Conservation (phyloP, 2,888 invertebrate species). For the Lycophotia porphyrea region DNA sequence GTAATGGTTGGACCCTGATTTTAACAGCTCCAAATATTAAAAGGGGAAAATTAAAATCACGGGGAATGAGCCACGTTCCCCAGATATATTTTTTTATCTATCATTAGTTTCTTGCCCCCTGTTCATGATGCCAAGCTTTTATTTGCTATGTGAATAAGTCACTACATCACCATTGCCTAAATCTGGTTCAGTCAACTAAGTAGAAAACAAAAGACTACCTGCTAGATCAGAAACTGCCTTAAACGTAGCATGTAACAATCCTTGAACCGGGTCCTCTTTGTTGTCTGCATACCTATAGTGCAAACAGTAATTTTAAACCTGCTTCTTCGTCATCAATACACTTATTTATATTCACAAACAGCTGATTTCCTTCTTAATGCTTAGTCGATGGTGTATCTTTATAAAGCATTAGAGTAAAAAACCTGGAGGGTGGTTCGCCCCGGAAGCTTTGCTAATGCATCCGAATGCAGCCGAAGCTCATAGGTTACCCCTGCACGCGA, state of each 20-base stretch:
- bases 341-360: not conserved
- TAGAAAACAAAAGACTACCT: not conserved
- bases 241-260: not conserved
- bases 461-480: conserved; percentile 85
- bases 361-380: not conserved
- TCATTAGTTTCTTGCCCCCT: not conserved
- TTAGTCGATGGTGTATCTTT: conserved; percentile 37
- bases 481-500: conserved; percentile 80
- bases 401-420: conserved; percentile 66
- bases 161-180: no score
- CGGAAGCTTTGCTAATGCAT: conserved; percentile 90
- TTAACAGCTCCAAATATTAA: conserved; percentile 43
- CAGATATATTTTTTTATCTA: not conserved
- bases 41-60: conserved; percentile 16
- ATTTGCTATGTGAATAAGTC: not conserved
- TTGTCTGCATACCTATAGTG: not conserved
- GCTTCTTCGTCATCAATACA: not conserved
- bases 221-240: not conserved
- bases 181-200: not conserved
- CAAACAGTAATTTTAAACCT: not conserved
- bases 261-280: not conserved
- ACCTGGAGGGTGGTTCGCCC: conserved; percentile 70
- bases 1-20: conserved; percentile 48
- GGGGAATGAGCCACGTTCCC: not conserved
- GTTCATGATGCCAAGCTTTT: not conserved